Evolutionary conservation across 2,797 vertebrate species (phyloP), one percentile per base, ranked within the genome.

Genomic region (Dendrocincla fuliginosa): DNA sequence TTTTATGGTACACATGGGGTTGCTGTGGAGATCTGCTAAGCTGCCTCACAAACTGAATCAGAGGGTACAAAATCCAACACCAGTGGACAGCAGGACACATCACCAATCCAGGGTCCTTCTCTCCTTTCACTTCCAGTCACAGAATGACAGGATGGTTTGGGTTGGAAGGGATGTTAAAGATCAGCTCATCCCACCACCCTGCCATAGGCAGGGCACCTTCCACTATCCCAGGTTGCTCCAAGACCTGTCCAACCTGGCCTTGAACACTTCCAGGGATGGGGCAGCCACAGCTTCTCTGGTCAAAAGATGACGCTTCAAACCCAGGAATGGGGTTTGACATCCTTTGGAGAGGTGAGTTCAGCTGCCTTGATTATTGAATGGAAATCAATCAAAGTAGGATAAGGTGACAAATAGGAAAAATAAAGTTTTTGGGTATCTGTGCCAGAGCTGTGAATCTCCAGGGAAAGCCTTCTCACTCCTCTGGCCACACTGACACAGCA

Each of bases 21-120:
- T 88, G 92, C 87, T 55, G 70, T 46, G 91, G 89, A 88, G 95
- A 93, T 84, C 56, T 35, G 78, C 90, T 84, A 42, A 85, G 59
- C 77, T 87, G 86, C 81, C 50, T 84, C 63, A 60, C 69, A 16
- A 33, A 55, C 75, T n/a, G 83, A 68, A 61, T 19, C 84, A 18
- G 53, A 30, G 57, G 5, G 16, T 1, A 9, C 41, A 67, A 18
- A 55, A 8, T 11, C 65, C 55, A 13, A 8, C 14, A 17, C 9
- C n/a, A 4, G 19, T 0, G 3, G 57, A 10, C 52, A 59, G 33
- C 55, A 17, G 77, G 1, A 35, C 16, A 1, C 46, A 12, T 14
- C 56, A 14, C 50, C 70, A 15, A 2, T 3, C 44, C 2, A 9
- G 4, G n/a, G 19, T 13, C 35, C 20, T 11, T 44, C 46, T 8